Percentiles rank a stretch among this genome's conserved stretches.
Conservation (phyloP, 2,113 vertebrate genomes). For the Chrysemys picta region DNA sequence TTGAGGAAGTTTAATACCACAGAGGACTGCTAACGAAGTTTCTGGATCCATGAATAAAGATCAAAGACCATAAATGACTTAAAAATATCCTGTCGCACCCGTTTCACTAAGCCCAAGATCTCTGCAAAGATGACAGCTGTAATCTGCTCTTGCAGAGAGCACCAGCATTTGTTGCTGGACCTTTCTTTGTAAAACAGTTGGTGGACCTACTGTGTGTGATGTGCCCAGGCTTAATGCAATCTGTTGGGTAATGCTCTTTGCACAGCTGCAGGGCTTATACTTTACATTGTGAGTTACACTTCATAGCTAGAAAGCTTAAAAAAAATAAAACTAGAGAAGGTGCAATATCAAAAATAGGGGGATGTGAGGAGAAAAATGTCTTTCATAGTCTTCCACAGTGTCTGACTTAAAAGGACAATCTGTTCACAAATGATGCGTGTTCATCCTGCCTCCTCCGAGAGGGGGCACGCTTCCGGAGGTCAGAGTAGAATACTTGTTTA, state of each 20-base stretch:
- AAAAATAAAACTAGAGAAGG: too few relatives aligned
- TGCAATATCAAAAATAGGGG: not conserved
- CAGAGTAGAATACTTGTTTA: too few relatives aligned
- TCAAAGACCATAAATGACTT: not conserved
- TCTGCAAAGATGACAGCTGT: constrained; percentile 49
- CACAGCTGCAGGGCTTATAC: not conserved
- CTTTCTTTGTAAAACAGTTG: constrained; percentile 32
- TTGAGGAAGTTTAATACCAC: not conserved
- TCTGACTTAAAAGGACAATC: not conserved
- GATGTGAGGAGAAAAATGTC: not conserved
- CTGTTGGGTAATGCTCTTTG: constrained; percentile 43
- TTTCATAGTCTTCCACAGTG: not conserved
- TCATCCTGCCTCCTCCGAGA: not conserved
- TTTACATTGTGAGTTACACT: too few relatives aligned
- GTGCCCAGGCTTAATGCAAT: constrained; percentile 62
- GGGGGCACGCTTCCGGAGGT: too few relatives aligned
- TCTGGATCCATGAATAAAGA: not conserved
- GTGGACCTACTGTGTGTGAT: not conserved
- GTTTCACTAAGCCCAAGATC: constrained; percentile 19
- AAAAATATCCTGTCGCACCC: not conserved
- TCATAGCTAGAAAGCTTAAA: too few relatives aligned
- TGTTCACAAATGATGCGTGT: not conserved
- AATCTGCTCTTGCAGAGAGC: constrained; percentile 53
- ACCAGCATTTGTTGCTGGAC: constrained; percentile 60
- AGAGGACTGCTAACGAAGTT: constrained; percentile 3